Base-by-base conservation (phyloP, 1,140 invertebrate species). In the Eriosoma lanigerum region DNA sequence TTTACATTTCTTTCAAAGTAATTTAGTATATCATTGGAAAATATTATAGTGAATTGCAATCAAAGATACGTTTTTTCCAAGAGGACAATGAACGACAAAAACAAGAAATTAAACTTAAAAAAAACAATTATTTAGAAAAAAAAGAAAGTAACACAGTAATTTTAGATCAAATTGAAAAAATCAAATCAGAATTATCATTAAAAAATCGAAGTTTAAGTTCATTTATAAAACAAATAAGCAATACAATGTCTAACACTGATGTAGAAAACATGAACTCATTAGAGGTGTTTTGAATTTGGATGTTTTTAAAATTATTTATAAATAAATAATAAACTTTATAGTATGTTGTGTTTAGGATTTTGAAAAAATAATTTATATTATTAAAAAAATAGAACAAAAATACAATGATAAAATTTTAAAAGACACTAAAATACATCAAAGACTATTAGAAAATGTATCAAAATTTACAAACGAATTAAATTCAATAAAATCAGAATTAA, bases 321-420 rank as follows among this genome's bases (percentile, higher is more conserved):
- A n/a, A n/a, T n/a, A n/a, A n/a, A n/a, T n/a, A n/a, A 38, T 38
- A 38, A 38, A 38, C 8, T 4, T 38, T 38, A 4, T 4, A 38
- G 8, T 38, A 8, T 38, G 32, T 46, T 24, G 26, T 78, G 19
- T 19, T 2, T 52, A 78, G 73, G 73, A 78, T 12, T 46, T 62
- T 4, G 73, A 78, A n/a, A 78, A 78, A 62, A 46, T 78, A 19
- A 48, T 26, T 46, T 62, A 78, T 62, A 62, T 78, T 46, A 26
- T 78, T 15, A 62, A 48, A 48, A 60, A 62, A 60, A 60, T 58
- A 1, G 46, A 78, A 60, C 48, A 48, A 12, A 62, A 12, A 12
- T 32, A 9, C n/a, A n/a, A 0, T 1, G 26, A 26, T 52, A 29
- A 50, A 52, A 17, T 19, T 19, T 21, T 48, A 46, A 24, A 78